Percentiles rank a stretch among this genome's conserved stretches.
These are phyloP conservation scores for Lamprotornis superbus DNA, from an alignment of 2,113 vertebrate genomes.

Conservation along the genomic window DNA sequence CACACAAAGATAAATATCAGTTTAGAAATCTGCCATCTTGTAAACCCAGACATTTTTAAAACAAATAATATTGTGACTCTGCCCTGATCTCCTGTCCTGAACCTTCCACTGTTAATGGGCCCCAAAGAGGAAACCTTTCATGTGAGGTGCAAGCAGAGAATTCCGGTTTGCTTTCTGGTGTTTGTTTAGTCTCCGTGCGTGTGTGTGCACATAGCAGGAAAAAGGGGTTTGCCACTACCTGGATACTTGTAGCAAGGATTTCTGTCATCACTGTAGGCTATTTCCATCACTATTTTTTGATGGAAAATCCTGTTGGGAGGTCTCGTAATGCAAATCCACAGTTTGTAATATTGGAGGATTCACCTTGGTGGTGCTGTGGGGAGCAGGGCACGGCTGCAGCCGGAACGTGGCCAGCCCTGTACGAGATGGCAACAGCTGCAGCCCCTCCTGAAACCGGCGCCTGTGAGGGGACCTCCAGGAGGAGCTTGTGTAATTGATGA, in stretches of 20 bases:
- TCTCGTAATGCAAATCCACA: not conserved
- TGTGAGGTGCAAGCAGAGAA: not conserved
- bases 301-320: not conserved
- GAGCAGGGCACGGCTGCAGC: not conserved
- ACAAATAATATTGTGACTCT: conserved; percentile 13
- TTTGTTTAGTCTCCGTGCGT: not conserved
- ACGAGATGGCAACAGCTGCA: not conserved
- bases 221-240: not conserved
- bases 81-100: not conserved
- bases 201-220: not conserved
- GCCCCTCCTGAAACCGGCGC: fast-evolving
- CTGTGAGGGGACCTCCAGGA: not conserved
- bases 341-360: not conserved
- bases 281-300: not conserved
- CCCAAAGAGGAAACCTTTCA: conserved; percentile 18
- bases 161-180: not conserved
- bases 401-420: not conserved
- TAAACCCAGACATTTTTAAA: conserved; percentile 13
- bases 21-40: not conserved
- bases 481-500: not conserved
- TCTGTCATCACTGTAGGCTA: not conserved
- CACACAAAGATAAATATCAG: not conserved
- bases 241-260: not conserved
- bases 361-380: not conserved
- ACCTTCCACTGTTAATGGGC: not conserved